Conservation (phyloP, 2,113 vertebrate genomes). For the Cathartes aura region DNA sequence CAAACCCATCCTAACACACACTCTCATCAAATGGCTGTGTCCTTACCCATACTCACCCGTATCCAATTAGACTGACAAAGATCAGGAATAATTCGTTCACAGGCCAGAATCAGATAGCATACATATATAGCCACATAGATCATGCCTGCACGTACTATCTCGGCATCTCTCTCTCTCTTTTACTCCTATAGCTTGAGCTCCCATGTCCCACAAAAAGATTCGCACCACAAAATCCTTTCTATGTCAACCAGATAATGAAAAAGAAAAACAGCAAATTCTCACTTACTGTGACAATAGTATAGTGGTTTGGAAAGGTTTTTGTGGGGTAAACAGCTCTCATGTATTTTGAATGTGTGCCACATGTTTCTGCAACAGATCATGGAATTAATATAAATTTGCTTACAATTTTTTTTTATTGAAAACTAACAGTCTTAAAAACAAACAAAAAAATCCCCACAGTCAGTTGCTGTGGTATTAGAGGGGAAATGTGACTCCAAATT, state of each 20-base stretch:
- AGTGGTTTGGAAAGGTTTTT: conserved; percentile 98
- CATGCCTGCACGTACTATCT: not conserved
- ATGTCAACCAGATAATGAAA: not conserved
- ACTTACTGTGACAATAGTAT: conserved; percentile 95
- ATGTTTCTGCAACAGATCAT: conserved; percentile 81
- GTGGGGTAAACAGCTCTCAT: conserved; percentile 92
- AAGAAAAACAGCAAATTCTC: not conserved
- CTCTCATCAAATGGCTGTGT: not conserved
- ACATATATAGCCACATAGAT: not conserved
- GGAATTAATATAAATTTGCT: not conserved
- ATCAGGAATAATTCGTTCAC: not conserved
- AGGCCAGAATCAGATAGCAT: not conserved
- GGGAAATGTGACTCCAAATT: not conserved
- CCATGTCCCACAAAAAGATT: not conserved
- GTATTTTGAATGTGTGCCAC: conserved; percentile 85
- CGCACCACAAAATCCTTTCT: not conserved
- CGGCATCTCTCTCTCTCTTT: not conserved
- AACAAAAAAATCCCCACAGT: not conserved
- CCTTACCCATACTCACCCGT: not conserved
- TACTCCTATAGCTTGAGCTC: not conserved
- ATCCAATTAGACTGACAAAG: not conserved
- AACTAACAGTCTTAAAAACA: not conserved
- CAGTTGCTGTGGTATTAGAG: not conserved
- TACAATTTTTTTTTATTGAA: not conserved
- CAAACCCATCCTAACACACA: not conserved